phyloP scores from a whole-genome alignment of 1,140 invertebrate species.

The Sarcophaga peregrina region DNA sequence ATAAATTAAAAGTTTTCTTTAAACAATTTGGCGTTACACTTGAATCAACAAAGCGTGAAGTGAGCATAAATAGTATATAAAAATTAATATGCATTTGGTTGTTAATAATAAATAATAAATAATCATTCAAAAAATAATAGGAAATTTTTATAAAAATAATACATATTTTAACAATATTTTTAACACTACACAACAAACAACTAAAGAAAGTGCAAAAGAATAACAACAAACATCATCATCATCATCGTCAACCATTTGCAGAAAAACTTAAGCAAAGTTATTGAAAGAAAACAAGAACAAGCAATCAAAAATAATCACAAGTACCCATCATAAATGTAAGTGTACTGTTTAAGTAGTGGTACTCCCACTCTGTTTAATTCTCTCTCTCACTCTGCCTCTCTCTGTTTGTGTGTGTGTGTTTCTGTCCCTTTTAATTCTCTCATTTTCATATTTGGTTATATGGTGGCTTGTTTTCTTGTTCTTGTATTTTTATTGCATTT shows the following conservation, averaged over 20 bases:
- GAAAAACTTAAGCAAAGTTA: no score
- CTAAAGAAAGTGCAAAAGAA: no score
- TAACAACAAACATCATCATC: no score
- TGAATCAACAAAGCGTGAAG: constrained; percentile 41
- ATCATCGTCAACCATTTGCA: no score
- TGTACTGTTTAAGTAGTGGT: neutral
- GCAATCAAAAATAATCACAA: no score
- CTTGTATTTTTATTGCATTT: no score
- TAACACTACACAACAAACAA: no score
- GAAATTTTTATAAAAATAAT: neutral
- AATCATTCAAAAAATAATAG: neutral
- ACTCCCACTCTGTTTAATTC: neutral
- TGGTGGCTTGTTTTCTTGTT: no score
- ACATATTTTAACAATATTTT: neutral
- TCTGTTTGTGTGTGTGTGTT: no score
- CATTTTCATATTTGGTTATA: neutral
- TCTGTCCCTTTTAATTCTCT: neutral
- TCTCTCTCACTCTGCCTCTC: neutral
- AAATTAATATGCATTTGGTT: neutral
- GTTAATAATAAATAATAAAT: constrained; percentile 12
- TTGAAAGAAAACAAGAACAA: no score
- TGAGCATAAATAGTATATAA: constrained; percentile 19
- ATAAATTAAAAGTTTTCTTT: neutral
- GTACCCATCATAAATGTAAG: no score
- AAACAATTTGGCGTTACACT: constrained; percentile 30